Conservation (phyloP, 2,888 invertebrate genomes). For the Patella depressa region DNA sequence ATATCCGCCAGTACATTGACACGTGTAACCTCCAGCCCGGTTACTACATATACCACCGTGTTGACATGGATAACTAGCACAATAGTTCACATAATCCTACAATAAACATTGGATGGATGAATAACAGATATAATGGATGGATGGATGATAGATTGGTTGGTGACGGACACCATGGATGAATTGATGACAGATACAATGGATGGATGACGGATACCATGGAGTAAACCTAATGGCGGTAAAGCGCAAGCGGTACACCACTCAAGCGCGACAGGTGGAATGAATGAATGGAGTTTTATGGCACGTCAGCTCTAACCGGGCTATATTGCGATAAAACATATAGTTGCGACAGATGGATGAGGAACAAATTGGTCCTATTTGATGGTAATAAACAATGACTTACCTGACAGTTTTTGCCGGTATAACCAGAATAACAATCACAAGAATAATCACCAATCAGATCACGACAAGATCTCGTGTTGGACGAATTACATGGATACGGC, state of each 20-base stretch:
- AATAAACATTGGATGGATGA: not conserved
- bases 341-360: not conserved
- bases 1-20: slow-evolving; percentile 43
- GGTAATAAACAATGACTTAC: slow-evolving; percentile 38
- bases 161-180: too few species aligned
- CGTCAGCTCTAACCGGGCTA: too few species aligned
- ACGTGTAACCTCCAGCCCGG: slow-evolving; percentile 37
- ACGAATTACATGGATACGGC: slow-evolving; percentile 38
- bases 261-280: too few species aligned
- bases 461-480: slow-evolving; percentile 40
- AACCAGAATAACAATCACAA: slow-evolving; percentile 48
- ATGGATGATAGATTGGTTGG: too few species aligned
- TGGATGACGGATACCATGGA: too few species aligned
- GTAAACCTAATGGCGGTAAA: too few species aligned
- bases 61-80: slow-evolving; percentile 45
- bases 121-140: too few species aligned
- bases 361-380: not conserved
- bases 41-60: slow-evolving; percentile 48
- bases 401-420: slow-evolving; percentile 48
- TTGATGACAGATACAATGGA: too few species aligned
- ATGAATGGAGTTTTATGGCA: too few species aligned
- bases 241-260: too few species aligned
- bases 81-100: slow-evolving; percentile 37
- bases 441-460: slow-evolving; percentile 43
- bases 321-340: too few species aligned